A percentile compares a stretch with the other conserved stretches of the same genome.
These are phyloP conservation scores for Apostichopus parvimensis DNA, from an alignment of 35 echinoderm and acorn worm genomes.

Conservation along the genomic window DNA sequence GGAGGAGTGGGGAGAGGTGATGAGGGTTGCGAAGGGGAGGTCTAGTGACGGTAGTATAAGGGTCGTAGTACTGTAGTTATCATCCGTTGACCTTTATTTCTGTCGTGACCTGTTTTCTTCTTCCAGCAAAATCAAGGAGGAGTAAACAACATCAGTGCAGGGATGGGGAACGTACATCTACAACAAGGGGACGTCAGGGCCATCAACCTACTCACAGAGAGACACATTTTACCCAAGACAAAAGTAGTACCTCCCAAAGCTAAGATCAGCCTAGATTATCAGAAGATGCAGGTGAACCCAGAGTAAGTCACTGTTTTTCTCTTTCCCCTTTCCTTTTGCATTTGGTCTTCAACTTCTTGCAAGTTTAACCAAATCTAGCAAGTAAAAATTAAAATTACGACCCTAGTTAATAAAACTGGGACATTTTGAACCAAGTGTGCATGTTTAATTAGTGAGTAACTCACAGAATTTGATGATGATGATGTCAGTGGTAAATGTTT, in stretches of 20 bases:
- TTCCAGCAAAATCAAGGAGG: constrained; percentile 15
- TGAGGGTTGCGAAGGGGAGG: too few relatives aligned
- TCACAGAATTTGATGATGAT: too few relatives aligned
- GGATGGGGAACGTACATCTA: constrained; percentile 74
- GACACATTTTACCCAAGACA: constrained; percentile 77
- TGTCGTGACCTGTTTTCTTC: background rate
- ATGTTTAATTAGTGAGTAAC: too few relatives aligned
- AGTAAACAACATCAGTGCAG: constrained; percentile 77
- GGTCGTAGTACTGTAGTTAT: too few relatives aligned
- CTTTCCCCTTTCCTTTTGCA: background rate
- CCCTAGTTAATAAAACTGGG: too few relatives aligned
- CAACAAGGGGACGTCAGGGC: constrained; percentile 82
- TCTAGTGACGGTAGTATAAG: too few relatives aligned
- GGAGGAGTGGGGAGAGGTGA: too few relatives aligned
- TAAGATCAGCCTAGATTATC: constrained; percentile 77
- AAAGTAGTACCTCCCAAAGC: constrained; percentile 81
- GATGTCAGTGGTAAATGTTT: too few relatives aligned
- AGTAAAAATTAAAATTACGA: background rate
- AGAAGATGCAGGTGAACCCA: constrained; percentile 77
- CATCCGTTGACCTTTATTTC: too few relatives aligned
- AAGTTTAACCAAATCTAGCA: too few relatives aligned
- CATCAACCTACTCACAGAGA: constrained; percentile 85
- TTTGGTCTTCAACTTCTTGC: background rate
- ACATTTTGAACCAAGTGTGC: too few relatives aligned
- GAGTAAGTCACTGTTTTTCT: constrained; percentile 79